These are phyloP conservation scores for Alauda arvensis DNA, from an alignment of 2,797 vertebrate genomes.

Conservation along the genomic window DNA sequence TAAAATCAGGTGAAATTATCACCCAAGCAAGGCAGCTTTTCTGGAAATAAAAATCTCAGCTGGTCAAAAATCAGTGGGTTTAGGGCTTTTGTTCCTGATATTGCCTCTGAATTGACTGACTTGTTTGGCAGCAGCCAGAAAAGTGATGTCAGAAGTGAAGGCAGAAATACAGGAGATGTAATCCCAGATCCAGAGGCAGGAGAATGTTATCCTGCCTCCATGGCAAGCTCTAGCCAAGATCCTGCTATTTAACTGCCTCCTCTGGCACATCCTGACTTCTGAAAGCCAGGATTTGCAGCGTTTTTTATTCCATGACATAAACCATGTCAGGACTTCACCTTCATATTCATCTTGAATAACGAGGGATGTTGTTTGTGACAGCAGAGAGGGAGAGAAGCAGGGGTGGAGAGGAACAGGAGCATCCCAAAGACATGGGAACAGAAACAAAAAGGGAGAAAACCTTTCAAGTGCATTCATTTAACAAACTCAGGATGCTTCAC, in stretches of 20 bases:
- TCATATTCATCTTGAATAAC: background rate
- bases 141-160: background rate
- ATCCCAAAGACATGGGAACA: background rate
- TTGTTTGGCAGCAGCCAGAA: background rate
- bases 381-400: background rate
- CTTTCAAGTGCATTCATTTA: background rate
- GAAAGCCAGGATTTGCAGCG: background rate
- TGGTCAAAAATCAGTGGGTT: background rate
- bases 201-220: background rate
- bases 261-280: background rate
- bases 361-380: background rate
- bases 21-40: background rate
- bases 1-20: background rate
- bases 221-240: background rate
- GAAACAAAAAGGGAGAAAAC: background rate
- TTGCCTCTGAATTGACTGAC: slow-evolving; percentile 6
- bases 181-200: background rate
- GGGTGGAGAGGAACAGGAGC: background rate
- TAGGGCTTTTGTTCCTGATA: background rate
- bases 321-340: background rate
- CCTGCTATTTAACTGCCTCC: background rate
- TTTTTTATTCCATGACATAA: background rate
- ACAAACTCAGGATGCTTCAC: background rate
- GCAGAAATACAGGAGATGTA: background rate
- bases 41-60: background rate